Evolutionary conservation across 2,888 invertebrate genomes (phyloP).

Genomic region (Andrena dorsata): DNA sequence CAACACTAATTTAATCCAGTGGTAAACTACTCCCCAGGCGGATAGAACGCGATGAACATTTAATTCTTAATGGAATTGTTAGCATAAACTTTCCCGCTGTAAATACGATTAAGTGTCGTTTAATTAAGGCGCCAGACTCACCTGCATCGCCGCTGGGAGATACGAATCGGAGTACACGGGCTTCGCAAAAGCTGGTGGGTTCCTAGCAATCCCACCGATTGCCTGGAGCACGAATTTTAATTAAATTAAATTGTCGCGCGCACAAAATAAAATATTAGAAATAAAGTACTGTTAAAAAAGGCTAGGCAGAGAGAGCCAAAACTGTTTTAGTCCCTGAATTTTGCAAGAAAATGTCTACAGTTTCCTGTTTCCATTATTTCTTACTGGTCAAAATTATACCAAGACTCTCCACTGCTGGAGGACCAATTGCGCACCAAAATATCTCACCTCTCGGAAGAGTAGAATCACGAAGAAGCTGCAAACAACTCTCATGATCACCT

Average conservation of each 20-base stretch:
- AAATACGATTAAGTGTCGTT: conserved; percentile 24
- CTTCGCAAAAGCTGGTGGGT: conserved; percentile 77
- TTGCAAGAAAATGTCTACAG: not conserved
- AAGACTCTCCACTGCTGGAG: not conserved
- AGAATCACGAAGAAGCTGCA: conserved; percentile 59
- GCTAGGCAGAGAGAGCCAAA: not conserved
- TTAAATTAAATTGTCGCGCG: conserved; percentile 29
- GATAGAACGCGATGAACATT: not conserved
- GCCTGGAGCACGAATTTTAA: conserved; percentile 66
- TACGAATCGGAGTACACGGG: conserved; percentile 88
- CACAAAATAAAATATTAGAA: not conserved
- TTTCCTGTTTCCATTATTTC: not conserved
- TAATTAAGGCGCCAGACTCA: conserved; percentile 73
- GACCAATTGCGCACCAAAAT: not conserved
- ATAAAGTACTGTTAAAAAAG: not conserved
- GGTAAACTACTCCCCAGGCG: not conserved
- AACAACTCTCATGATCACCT: conserved; percentile 63
- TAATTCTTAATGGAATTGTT: not conserved
- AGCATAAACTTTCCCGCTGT: not conserved
- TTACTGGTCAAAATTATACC: not conserved
- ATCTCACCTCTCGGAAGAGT: conserved; percentile 68
- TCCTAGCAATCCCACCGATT: conserved; percentile 72
- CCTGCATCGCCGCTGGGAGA: conserved; percentile 90
- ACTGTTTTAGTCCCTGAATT: not conserved
- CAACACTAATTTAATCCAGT: not conserved